Evolutionary conservation across 2,797 vertebrate genomes (phyloP), one percentile per base, ranked within the genome.

Genomic region (Trachops cirrhosus): DNA sequence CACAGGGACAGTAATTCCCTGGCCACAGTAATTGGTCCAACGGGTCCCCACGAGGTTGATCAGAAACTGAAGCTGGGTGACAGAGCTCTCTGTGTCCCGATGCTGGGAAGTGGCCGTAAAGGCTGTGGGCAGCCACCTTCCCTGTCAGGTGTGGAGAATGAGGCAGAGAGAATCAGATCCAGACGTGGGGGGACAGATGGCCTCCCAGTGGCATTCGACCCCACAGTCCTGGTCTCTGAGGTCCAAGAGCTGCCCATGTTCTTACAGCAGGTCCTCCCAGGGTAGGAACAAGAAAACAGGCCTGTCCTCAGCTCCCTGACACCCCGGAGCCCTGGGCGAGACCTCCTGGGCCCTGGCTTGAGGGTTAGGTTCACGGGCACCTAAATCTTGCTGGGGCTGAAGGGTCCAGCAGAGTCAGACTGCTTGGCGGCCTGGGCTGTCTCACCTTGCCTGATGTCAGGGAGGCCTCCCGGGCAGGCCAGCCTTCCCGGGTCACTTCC

Each of bases 371-470:
- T 34, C 26, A 26, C 5, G 14, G 50, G 22, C 62, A 83, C 62
- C 71, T 6, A 39, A 83, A 41, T 12, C 41, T 54, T 41, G 37
- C 46, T 82, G 64, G 52, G 54, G 79, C 68, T 41, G 21, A 86
- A 74, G n/a, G 67, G 18, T 91, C 64, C 54, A 64, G 48, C 26
- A 37, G 46, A 77, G 75, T 73, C 79, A 52, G 73, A 46, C 7
- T n/a, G 37, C 26, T 37, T 52, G 34, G 54, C 34, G 22, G 12
- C 6, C 57, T 67, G 78, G 26, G 71, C 48, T 64, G 7, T 83
- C 9, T n/a, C 29, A 57, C 67, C 7, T 82, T 87, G 68, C 52
- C 19, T 62, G 21, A 24, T 19, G 14, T 44, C 52, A 37, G 52
- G 92, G 64, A 74, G 57, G 50, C 19, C 8, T 34, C 21, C 75